phyloP scores from a whole-genome alignment of 1,140 invertebrate species.

The Bacillus rossius region DNA sequence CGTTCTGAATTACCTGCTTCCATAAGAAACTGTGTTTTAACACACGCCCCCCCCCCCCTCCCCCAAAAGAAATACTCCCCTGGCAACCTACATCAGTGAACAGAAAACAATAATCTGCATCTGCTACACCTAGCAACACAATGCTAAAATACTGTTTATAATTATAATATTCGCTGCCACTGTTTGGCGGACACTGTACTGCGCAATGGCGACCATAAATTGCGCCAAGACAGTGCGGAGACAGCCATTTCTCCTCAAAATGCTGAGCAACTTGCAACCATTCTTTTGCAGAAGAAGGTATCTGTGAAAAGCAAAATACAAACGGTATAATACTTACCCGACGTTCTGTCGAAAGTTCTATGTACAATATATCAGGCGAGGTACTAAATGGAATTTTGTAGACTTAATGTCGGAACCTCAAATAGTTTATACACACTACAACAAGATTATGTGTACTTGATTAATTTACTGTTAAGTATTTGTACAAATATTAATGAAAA shows the following conservation, averaged over 20 bases:
- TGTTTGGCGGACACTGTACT: slow-evolving; percentile 22
- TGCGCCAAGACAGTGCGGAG: slow-evolving; percentile 20
- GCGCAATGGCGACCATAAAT: slow-evolving; percentile 13
- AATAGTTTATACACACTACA: no score
- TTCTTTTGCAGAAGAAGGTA: slow-evolving; percentile 1
- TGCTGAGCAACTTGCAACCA: slow-evolving; percentile 20
- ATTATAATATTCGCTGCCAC: slow-evolving; percentile 34
- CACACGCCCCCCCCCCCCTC: no score
- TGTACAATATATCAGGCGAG: no score
- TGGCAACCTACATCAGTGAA: slow-evolving; percentile 35
- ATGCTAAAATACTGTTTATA: slow-evolving; percentile 37
- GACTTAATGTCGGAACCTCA: no score
- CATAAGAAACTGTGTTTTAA: slow-evolving; percentile 20
- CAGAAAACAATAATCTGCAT: slow-evolving; percentile 36
- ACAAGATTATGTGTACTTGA: no score
- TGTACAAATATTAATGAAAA: no score
- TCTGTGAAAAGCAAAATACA: no score
- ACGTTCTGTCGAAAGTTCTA: no score
- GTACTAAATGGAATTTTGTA: no score
- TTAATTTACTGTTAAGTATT: no score
- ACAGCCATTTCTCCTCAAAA: slow-evolving; percentile 22
- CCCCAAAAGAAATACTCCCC: slow-evolving; percentile 33
- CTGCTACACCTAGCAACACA: slow-evolving; percentile 34
- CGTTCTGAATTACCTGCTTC: slow-evolving; percentile 5
- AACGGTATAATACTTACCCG: no score